Evolutionary conservation across 2,888 invertebrate genomes (phyloP).

Genomic region (Lymantria dispar): DNA sequence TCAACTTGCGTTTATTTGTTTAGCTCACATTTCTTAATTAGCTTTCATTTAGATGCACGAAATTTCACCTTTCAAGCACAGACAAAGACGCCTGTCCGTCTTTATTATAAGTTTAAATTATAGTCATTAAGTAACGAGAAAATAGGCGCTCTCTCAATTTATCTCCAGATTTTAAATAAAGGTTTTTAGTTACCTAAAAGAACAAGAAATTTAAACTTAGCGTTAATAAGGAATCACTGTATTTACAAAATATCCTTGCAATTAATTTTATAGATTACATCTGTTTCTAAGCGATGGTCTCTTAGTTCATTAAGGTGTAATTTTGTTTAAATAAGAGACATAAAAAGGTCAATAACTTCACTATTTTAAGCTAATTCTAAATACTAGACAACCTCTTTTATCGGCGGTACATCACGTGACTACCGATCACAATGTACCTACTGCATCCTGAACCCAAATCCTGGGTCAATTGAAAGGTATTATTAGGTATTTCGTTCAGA

Average conservation of each 20-base stretch:
- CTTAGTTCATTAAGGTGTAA: no score
- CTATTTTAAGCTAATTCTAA: no score
- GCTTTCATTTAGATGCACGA: conserved; percentile 62
- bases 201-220: conserved; percentile 33
- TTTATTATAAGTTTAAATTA: conserved; percentile 78
- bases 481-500: no score
- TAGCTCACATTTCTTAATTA: conserved; percentile 71
- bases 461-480: no score
- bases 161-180: conserved; percentile 52
- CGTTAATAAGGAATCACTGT: not conserved
- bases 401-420: no score
- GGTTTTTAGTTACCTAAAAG: conserved; percentile 53
- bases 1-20: conserved; percentile 54
- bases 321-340: no score
- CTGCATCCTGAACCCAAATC: no score
- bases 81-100: conserved; percentile 73
- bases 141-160: conserved; percentile 63
- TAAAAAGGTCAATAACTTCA: no score
- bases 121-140: conserved; percentile 71
- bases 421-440: no score
- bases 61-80: conserved; percentile 69
- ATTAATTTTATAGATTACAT: no score
- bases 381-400: no score
- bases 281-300: no score
- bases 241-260: not conserved